Percentiles rank a stretch among this genome's conserved stretches.
Evolutionary conservation across 2,113 vertebrate genomes (phyloP).

Genomic region (Lutjanus erythropterus): DNA sequence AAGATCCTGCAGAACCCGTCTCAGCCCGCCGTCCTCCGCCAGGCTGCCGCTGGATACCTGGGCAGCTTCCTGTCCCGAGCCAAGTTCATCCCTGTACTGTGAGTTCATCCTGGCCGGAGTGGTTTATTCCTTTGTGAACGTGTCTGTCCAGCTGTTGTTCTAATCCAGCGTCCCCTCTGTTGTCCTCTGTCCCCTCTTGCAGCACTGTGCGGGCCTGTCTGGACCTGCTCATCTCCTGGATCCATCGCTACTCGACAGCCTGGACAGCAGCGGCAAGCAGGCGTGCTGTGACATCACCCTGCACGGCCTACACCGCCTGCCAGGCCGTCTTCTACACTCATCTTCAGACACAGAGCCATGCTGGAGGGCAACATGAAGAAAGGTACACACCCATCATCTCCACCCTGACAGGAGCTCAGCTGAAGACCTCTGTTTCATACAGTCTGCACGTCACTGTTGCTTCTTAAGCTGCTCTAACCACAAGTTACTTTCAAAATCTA

Average conservation of each 20-base stretch:
- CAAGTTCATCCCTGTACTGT: slow-evolving; percentile 93
- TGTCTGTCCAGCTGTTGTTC: background rate
- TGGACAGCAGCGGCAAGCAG: slow-evolving; percentile 86
- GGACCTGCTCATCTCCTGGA: slow-evolving; percentile 93
- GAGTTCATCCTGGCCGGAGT: slow-evolving; percentile 77
- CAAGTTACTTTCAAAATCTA: too few species aligned
- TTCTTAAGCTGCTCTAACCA: too few species aligned
- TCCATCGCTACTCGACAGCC: slow-evolving; percentile 93
- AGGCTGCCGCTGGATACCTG: slow-evolving; percentile 92
- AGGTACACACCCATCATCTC: slow-evolving; percentile 78
- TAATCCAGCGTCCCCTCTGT: background rate
- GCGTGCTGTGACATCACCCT: slow-evolving; percentile 92
- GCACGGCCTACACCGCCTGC: slow-evolving; percentile 94
- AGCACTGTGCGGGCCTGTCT: slow-evolving; percentile 95
- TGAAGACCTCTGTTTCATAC: background rate
- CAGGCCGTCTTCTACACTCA: slow-evolving; percentile 94
- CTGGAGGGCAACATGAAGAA: slow-evolving; percentile 92
- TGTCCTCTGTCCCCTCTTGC: background rate
- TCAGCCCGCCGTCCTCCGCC: slow-evolving; percentile 91
- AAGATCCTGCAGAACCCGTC: slow-evolving; percentile 92
- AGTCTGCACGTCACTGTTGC: background rate
- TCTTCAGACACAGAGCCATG: slow-evolving; percentile 93
- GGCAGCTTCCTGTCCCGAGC: slow-evolving; percentile 97
- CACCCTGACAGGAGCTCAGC: too few species aligned
- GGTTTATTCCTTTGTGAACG: background rate